Base-by-base conservation (phyloP, 2,113 vertebrate genomes). In the Lampris megalopsis region DNA sequence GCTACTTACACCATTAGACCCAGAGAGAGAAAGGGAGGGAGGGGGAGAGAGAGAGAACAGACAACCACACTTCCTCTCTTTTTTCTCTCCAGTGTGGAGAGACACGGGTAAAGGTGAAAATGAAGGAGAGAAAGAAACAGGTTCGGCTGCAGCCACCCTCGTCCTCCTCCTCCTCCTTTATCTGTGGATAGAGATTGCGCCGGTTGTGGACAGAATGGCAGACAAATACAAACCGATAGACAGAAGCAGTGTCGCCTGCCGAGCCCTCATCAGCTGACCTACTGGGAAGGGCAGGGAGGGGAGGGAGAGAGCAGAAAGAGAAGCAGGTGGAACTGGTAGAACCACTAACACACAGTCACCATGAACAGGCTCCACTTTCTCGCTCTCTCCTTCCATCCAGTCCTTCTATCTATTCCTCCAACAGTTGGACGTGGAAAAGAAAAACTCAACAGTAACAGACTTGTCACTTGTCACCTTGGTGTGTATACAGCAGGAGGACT, bases 281-380 rank as follows among this genome's bases (percentile, higher is more conserved):
- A 63, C 7, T 13, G 74, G 88, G 56, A 76, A 66, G 61, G 82
- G 54, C 0, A 47, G 56, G 54, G 63, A 49, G 58, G 64, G 67
- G 65, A 69, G 78, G 40, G 69, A 9, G 56, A 47, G 52, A 43
- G 9, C 56, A 35, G 48, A 47, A 64, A 9, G 48, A 35, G 49
- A 57, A 90, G 88, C 92, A 90, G 90, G 92, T 90, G 89, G 45
- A 94, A 94, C 93, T 90, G 91, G 93, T 94, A 90, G 48, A 94
- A 88, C 93, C 49, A 77, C 90, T 79, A 1, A 10, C 45, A 62
- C 62, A 35, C 58, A 79, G 47, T 77, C 7, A 70, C 49, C 43
- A 45, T 37, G 48, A 54, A 63, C 48, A 47, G 84, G 61, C 91
- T 83, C 84, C 89, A 67, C 91, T 91, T 82, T 86, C 76, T 37